These are phyloP conservation scores for Aethes cnicana DNA, from an alignment of 2,888 invertebrate species.

Conservation along the genomic window DNA sequence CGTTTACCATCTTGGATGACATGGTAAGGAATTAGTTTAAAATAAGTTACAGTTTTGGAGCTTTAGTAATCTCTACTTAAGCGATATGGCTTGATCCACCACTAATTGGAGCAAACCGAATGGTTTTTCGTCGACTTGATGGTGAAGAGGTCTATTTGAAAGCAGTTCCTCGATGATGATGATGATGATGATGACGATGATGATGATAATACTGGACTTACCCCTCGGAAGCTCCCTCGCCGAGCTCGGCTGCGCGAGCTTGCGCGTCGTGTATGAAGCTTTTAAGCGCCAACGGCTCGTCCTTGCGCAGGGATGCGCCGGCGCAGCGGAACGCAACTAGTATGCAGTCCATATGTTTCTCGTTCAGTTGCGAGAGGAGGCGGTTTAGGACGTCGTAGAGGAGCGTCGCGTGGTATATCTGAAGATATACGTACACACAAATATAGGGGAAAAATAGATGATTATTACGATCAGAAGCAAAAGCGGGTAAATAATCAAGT, in stretches of 20 bases:
- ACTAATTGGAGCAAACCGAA: no score
- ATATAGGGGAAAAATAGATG: not conserved
- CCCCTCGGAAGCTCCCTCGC: conserved; percentile 56
- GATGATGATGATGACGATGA: no score
- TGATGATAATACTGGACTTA: conserved; percentile 41
- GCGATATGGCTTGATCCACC: no score
- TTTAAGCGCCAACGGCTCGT: conserved; percentile 91
- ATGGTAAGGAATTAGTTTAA: no score
- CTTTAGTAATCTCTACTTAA: no score
- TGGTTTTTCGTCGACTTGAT: no score
- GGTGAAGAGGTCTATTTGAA: no score
- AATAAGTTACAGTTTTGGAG: no score
- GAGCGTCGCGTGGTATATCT: conserved; percentile 90
- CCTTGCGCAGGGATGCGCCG: conserved; percentile 93
- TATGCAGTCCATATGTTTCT: conserved; percentile 93
- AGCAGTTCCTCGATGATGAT: no score
- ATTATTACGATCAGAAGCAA: no score
- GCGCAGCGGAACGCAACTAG: conserved; percentile 88
- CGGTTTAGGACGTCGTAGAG: conserved; percentile 90
- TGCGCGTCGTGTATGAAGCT: conserved; percentile 87
- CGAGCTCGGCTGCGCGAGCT: conserved; percentile 72
- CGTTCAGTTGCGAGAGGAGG: conserved; percentile 82
- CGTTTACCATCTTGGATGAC: no score
- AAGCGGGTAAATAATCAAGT: no score
- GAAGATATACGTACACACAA: conserved; percentile 36